These are phyloP conservation scores for Oreonectes daqikongensis DNA, from an alignment of 2,797 vertebrate genomes.

Conservation along the genomic window DNA sequence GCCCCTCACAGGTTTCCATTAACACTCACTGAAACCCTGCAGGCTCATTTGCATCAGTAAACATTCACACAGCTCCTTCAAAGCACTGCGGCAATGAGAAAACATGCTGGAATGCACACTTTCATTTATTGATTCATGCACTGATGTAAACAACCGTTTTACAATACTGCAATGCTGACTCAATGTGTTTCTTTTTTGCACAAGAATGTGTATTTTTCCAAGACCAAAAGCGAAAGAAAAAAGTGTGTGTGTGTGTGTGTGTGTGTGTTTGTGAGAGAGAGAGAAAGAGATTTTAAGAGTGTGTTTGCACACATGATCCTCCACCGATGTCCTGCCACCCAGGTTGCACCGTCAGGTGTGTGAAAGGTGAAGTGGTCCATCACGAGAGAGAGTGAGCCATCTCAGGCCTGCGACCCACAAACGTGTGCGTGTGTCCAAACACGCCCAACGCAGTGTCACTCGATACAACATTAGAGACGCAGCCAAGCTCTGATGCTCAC, in stretches of 20 bases:
- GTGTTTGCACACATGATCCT: conserved; percentile 63
- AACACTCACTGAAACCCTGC: conserved; percentile 70
- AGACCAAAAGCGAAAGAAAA: no score
- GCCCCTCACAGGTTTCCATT: conserved; percentile 65
- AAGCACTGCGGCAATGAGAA: conserved; percentile 72
- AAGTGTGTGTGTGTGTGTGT: no score
- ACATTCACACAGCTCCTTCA: conserved; percentile 72
- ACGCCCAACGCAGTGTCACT: conserved; percentile 68
- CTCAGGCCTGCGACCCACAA: conserved; percentile 34
- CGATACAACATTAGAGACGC: conserved; percentile 69
- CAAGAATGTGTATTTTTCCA: conserved; percentile 55
- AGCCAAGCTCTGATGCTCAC: conserved; percentile 66
- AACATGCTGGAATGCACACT: conserved; percentile 61
- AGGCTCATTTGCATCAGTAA: conserved; percentile 82
- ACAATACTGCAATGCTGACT: conserved; percentile 59
- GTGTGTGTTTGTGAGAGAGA: neutral
- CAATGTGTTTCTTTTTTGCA: conserved; percentile 50
- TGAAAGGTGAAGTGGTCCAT: conserved; percentile 70
- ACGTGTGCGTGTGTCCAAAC: conserved; percentile 40
- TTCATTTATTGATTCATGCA: conserved; percentile 32
- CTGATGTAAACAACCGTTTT: conserved; percentile 26
- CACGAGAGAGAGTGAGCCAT: conserved; percentile 54
- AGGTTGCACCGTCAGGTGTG: conserved; percentile 75
- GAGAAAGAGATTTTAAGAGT: conserved; percentile 26
- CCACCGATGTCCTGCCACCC: conserved; percentile 75